Base-by-base conservation (phyloP, 2,797 vertebrate species). In the Lepilemur ruficaudatus region DNA sequence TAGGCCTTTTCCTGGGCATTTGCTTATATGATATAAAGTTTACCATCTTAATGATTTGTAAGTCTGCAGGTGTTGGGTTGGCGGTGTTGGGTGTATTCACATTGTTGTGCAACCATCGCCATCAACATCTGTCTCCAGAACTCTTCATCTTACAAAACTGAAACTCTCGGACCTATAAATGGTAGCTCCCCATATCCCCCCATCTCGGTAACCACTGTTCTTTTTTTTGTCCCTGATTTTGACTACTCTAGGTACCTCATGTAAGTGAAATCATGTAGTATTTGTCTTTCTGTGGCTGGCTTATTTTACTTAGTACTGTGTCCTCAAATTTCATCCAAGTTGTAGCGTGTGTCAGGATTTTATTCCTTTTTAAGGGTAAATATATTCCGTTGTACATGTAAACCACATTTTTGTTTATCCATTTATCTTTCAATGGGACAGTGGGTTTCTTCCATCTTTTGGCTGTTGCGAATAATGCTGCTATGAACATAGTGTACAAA, bases 171-270 rank as follows among this genome's bases (percentile, higher is more conserved):
- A 12, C 32, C 46, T 1, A 0, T 61, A 20, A 55, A 30, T 4
- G 3, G 14, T 5, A 5, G 2, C 41, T 63, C 48, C 15, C 25
- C 0, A 0, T 1, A 0, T 8, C 25, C 7, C 23, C 30, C 55
- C 4, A 30, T 3, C 18, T 35, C n/a, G 1, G 30, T 11, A 12
- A 5, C 35, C 32, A 18, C 1, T 3, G 1, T 41, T 59, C 7
- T 4, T 1, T 2, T 52, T 50, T 43, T n/a, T 28, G 25, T 41
- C 65, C 67, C n/a, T 88, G 57, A 25, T 22, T 59, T 35, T 67
- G 25, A 69, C 46, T 23, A 1, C 35, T 67, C 7, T 41, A 30
- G 41, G 14, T 28, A 7, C 5, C 22, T 57, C n/a, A 1, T 14
- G 0, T 4, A 70, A 48, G 41, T 25, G 5, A 25, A 88, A 18